Evolutionary conservation across 2,797 vertebrate species (phyloP).

Genomic region (Coluber constrictor): DNA sequence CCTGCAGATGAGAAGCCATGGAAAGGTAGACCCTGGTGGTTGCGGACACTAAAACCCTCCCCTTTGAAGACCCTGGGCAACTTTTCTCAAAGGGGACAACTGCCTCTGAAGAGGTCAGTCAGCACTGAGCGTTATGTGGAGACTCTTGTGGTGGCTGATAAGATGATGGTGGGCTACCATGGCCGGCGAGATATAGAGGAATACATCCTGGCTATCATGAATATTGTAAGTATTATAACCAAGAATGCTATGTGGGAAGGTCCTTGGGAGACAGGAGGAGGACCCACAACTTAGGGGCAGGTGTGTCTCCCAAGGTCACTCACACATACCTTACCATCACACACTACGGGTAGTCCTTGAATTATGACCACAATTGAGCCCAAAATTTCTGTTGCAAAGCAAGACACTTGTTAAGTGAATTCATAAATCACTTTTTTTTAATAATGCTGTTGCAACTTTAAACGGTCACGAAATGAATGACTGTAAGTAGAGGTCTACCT

Average conservation of each 20-base stretch:
- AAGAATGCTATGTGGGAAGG: background rate
- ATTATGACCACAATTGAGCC: background rate
- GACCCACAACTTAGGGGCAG: background rate
- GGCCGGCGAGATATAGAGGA: conserved; percentile 97
- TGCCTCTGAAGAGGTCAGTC: conserved; percentile 93
- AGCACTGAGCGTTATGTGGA: conserved; percentile 95
- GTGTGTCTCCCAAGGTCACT: background rate
- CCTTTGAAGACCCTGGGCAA: conserved; percentile 75
- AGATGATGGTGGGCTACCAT: conserved; percentile 99
- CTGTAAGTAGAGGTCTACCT: background rate
- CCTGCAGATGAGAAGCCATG: conserved; percentile 89
- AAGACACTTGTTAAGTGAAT: background rate
- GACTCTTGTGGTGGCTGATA: conserved; percentile 96
- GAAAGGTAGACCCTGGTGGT: conserved; percentile 90
- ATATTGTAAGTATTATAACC: conserved; percentile 97
- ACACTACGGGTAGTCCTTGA: background rate
- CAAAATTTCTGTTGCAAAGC: background rate
- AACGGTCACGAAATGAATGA: background rate
- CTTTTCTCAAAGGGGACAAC: conserved; percentile 85
- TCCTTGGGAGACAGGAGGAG: background rate
- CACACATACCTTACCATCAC: background rate
- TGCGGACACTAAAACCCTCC: conserved; percentile 83
- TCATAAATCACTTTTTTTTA: background rate
- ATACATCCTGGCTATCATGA: conserved; percentile 98
- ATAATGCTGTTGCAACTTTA: background rate